Evolutionary conservation across 1,140 invertebrate genomes (phyloP), one percentile per base, ranked within the genome.

Genomic region (Drepana arcuata): DNA sequence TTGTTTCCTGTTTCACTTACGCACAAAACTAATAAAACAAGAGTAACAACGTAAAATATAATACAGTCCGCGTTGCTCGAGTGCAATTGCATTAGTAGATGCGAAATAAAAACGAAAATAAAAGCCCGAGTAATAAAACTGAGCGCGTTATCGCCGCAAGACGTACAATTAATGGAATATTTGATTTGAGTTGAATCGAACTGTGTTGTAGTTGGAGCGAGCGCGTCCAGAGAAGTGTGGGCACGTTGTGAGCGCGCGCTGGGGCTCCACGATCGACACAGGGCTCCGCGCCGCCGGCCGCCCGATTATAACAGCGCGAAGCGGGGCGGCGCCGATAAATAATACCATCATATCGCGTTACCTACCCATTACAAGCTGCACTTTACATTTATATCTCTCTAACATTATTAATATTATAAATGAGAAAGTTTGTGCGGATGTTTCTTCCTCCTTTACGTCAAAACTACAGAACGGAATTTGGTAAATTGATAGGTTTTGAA

Each of bases 71-170:
- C 54, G 64, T 51, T 67, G 64, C 53, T 71, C 67, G 68, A 68
- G 42, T 77, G 70, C 70, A 77, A 74, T 77, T 72, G 69, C 60
- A 75, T 78, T 78, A 75, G 48, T 51, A 54, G 56, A 62, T 45
- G 59, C 43, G 53, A 63, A 67, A 72, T 72, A 73, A 80, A 80
- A 74, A 71, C 39, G 59, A 54, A 65, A 65, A 68, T 69, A 81
- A 74, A 71, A 60, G 44, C 55, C 43, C 47, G 38, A 47, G 67
- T 54, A 70, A 70, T 71, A 75, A 74, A 75, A 68, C 47, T 18
- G 45, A 48, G 59, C 60, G 63, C 51, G 67, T 69, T 74, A 81
- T 73, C 66, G 71, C 48, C 41, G 55, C 60, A 48, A 57, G 55
- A 63, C 46, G 59, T 59, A 65, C 63, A 75, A 74, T 78, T 75